Percentiles rank a stretch among this genome's conserved stretches.
Conservation (phyloP, 2,797 vertebrate species). For the Myioborus melanocephalus region DNA sequence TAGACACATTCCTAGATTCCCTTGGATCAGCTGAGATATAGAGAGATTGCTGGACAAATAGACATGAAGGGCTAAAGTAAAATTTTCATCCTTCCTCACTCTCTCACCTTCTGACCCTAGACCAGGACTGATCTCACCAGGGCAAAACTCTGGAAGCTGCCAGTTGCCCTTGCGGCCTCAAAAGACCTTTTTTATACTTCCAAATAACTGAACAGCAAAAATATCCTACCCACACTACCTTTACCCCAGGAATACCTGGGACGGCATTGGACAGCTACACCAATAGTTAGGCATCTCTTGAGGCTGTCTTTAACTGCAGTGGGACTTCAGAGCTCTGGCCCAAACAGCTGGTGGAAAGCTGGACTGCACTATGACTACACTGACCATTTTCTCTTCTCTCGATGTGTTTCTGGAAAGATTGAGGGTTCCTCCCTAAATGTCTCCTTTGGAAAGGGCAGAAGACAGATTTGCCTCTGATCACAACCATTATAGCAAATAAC, state of each 20-base stretch:
- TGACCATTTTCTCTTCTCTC: background rate
- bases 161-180: background rate
- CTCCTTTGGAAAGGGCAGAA: background rate
- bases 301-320: background rate
- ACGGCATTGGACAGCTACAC: background rate
- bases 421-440: background rate
- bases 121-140: background rate
- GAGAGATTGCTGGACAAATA: background rate
- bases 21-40: background rate
- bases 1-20: background rate
- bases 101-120: background rate
- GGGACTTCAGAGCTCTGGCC: background rate
- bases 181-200: background rate
- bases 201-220: constrained; percentile 1
- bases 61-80: background rate
- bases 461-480: background rate
- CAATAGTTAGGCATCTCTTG: background rate
- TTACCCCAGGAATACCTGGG: background rate
- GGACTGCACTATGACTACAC: background rate
- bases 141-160: background rate
- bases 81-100: background rate
- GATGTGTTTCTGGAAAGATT: background rate
- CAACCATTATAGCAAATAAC: background rate
- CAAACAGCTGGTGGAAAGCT: background rate
- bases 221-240: background rate